Evolutionary conservation across 2,113 vertebrate genomes (phyloP).

Genomic region (Climacteris rufus): DNA sequence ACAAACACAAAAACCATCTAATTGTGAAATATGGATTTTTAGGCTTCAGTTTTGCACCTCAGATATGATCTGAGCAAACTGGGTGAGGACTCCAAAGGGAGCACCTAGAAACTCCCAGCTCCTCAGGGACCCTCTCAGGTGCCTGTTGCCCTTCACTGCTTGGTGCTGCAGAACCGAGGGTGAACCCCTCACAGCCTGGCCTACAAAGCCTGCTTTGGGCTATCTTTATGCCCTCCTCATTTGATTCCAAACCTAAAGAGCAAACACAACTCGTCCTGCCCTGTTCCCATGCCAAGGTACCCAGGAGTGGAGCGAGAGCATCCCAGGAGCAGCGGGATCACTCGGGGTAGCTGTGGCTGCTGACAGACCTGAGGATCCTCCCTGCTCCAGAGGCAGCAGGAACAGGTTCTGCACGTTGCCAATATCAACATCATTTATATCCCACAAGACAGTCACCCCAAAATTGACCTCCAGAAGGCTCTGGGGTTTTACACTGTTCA

Average conservation of each 20-base stretch:
- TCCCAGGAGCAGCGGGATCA: rapidly evolving
- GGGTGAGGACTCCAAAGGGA: rapidly evolving
- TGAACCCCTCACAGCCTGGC: rapidly evolving
- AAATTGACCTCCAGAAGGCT: background rate
- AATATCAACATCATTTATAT: rapidly evolving
- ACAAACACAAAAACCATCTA: background rate
- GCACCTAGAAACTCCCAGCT: background rate
- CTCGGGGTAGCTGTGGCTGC: rapidly evolving
- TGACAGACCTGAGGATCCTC: background rate
- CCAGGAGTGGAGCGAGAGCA: rapidly evolving
- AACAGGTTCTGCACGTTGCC: background rate
- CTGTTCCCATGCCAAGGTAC: rapidly evolving
- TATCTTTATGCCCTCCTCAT: rapidly evolving
- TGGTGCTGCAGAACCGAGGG: rapidly evolving
- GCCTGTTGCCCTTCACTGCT: rapidly evolving
- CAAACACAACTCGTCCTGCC: rapidly evolving
- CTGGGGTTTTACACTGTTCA: background rate
- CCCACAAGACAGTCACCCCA: background rate
- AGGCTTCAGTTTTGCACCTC: background rate
- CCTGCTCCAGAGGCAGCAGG: background rate
- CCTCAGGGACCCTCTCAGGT: background rate
- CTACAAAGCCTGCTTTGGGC: background rate
- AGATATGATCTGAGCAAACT: background rate
- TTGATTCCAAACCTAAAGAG: rapidly evolving
- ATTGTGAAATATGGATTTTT: background rate